Evolutionary conservation across 53 echinoderm and acorn worm species (phyloP), one percentile per base, ranked within the genome.

Genomic region (Astropecten irregularis): DNA sequence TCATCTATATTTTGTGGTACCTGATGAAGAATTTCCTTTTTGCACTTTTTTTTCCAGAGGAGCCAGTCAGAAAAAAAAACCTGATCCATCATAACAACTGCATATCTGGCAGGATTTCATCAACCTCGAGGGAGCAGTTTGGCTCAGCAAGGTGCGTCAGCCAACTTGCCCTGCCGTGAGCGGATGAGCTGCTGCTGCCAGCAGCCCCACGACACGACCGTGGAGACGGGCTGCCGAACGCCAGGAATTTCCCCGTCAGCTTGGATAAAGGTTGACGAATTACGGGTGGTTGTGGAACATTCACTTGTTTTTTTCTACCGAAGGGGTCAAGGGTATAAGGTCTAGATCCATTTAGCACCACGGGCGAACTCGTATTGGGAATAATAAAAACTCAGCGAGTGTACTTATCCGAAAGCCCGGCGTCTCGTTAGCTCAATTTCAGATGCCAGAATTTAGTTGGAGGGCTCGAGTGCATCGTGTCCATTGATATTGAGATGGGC

Each of bases 321-420:
- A 13, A 60, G 44, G 53, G 79, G 60, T 79, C 79, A 79, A 79
- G 79, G 79, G 62, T 79, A 62, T 42, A 8, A 11, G 61, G 61
- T 55, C 60, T 47, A 79, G 47, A 47, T 36, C 18, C 47, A 46
- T 61, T 60, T 20, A 29, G 62, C 54, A 33, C 47, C 79, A 42
- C 59, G 30, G 31, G 79, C 13, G 47, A 26, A 61, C 23, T 9
- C 61, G 15, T 5, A 46, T 29, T 21, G 48, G 60, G 33, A 53
- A 71, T 71, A 71, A n/a, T 60, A 32, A 32, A n/a, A 29, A 60
- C 42, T 60, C 60, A 40, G 61, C 0, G 31, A 53, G 36, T 55
- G 56, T 56, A 5, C 20, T 38, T 22, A 40, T 56, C 25, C 13
- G 36, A 14, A 26, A n/a, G n/a, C n/a, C 38, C 38, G 20, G 0